phyloP scores from a whole-genome alignment of 2,113 vertebrate genomes.

The Carassius gibelio region DNA sequence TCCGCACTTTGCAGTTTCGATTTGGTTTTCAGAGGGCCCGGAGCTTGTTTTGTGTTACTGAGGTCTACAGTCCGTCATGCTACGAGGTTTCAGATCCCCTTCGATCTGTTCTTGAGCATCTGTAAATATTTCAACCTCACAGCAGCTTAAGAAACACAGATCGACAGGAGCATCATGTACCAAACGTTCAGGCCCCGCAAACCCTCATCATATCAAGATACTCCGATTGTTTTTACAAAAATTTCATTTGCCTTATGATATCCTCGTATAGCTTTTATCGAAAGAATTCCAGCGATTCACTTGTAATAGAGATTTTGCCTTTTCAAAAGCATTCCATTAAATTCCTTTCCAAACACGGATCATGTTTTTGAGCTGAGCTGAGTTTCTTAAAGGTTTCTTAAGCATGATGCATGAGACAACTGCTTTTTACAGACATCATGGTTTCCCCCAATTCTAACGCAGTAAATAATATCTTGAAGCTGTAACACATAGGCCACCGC shows the following conservation, averaged over 20 bases:
- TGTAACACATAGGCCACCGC: neutral
- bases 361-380: constrained; percentile 9
- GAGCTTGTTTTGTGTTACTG: constrained; percentile 39
- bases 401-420: constrained; percentile 27
- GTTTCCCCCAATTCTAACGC: neutral
- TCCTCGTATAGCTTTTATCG: constrained; percentile 32
- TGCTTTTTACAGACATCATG: constrained; percentile 23
- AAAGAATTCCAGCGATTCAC: constrained; percentile 20
- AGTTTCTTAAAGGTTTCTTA: constrained; percentile 26
- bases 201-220: constrained; percentile 33
- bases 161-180: neutral
- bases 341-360: constrained; percentile 23
- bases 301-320: constrained; percentile 33
- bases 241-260: constrained; percentile 53
- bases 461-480: neutral
- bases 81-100: constrained; percentile 8
- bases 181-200: neutral
- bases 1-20: constrained; percentile 53
- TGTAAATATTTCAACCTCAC: constrained; percentile 28
- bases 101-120: constrained; percentile 14
- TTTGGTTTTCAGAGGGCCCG: constrained; percentile 20
- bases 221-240: neutral
- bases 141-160: constrained; percentile 18
- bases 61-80: neutral
- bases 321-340: constrained; percentile 52